Percentiles rank a stretch among this genome's conserved stretches.
These are phyloP conservation scores for Brachyalestes nurse DNA, from an alignment of 2,797 vertebrate genomes.

Conservation along the genomic window DNA sequence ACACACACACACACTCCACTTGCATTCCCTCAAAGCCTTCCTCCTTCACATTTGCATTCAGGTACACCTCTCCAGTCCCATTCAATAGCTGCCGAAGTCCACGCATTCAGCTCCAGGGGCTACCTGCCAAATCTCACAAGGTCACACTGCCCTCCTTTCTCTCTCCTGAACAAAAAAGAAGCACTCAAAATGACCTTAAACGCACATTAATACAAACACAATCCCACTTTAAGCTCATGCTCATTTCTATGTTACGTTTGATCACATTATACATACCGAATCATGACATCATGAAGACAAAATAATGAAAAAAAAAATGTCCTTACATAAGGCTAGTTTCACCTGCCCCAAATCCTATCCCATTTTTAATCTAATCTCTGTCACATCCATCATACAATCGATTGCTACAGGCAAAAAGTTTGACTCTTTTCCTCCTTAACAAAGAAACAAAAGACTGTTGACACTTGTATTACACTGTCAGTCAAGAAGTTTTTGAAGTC, in stretches of 20 bases:
- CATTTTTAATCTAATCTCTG: neutral
- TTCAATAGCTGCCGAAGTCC: constrained; percentile 34
- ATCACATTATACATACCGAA: neutral
- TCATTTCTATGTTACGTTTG: neutral
- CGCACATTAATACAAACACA: neutral
- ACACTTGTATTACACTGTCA: neutral
- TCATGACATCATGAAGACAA: neutral
- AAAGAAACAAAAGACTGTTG: neutral
- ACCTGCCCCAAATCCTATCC: neutral
- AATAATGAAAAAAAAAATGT: neutral
- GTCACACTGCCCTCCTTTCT: constrained; percentile 35
- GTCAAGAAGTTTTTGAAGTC: neutral
- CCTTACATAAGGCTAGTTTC: neutral
- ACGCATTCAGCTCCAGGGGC: constrained; percentile 25
- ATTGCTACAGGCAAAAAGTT: neutral
- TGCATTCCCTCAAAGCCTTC: constrained; percentile 2
- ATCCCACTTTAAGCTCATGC: neutral
- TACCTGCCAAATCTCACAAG: constrained; percentile 41
- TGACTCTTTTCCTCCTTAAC: neutral
- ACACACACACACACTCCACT: constrained; percentile 9
- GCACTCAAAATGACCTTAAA: constrained; percentile 26
- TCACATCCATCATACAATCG: neutral
- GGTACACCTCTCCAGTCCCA: constrained; percentile 22
- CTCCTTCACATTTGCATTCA: constrained; percentile 34
- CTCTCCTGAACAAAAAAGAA: constrained; percentile 33